These are phyloP conservation scores for Sinodicranocentrus sp. DNA, from an alignment of 2,888 invertebrate genomes.

Conservation along the genomic window DNA sequence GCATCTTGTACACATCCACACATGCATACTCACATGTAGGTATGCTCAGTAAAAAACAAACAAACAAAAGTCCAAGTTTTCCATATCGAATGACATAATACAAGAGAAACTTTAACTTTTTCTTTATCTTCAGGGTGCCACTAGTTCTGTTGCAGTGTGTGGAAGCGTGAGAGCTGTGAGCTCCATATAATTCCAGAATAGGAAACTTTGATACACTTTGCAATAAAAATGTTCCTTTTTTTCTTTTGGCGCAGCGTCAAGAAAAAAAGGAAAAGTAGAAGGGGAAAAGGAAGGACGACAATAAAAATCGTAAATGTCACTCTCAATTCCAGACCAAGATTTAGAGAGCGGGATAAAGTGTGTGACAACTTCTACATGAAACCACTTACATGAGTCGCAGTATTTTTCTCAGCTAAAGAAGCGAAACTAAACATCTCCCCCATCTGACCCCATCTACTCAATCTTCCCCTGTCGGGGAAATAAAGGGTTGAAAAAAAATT, in stretches of 20 bases:
- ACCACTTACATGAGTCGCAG: slow-evolving; percentile 59
- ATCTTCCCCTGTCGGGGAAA: slow-evolving; percentile 15
- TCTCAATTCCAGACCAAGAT: slow-evolving; percentile 62
- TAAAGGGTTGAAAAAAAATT: too few relatives aligned
- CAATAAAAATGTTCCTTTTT: slow-evolving; percentile 41
- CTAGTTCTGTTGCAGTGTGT: slow-evolving; percentile 15
- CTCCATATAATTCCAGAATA: slow-evolving; percentile 20
- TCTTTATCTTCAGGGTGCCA: slow-evolving; percentile 27
- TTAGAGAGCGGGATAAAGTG: slow-evolving; percentile 62
- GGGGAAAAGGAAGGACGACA: slow-evolving; percentile 48
- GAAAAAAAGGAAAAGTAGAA: slow-evolving; percentile 23
- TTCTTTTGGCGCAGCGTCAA: slow-evolving; percentile 59
- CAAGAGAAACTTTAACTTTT: slow-evolving; percentile 16
- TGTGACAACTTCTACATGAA: slow-evolving; percentile 67
- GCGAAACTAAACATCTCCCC: slow-evolving; percentile 48
- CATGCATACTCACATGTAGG: too few relatives aligned
- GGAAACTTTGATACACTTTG: slow-evolving; percentile 57
- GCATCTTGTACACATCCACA: slow-evolving; percentile 11
- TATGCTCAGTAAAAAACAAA: slow-evolving; percentile 32
- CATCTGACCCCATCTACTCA: slow-evolving; percentile 42
- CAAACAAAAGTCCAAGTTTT: slow-evolving; percentile 30
- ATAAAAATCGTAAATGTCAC: slow-evolving; percentile 68
- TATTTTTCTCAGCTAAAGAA: slow-evolving; percentile 48
- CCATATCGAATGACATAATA: slow-evolving; percentile 6
- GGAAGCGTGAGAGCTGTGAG: background rate